Percentiles rank a stretch among this genome's conserved stretches.
phyloP scores from a whole-genome alignment of 2,888 invertebrate genomes.

The Ecliptopera silaceata region DNA sequence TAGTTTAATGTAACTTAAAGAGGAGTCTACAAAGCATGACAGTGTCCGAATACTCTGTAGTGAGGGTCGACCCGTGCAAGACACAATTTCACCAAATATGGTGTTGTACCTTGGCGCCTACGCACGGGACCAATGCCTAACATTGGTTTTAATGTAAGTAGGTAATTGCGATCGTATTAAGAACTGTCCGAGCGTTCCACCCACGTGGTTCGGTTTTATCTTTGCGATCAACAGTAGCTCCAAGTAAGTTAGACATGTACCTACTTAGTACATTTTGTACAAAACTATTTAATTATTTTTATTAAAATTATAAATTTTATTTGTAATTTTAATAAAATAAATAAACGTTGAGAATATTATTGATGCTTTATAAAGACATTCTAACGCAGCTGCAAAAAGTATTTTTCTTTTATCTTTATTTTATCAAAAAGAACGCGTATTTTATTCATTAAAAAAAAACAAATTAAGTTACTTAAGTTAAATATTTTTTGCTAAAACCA shows the following conservation, averaged over 20 bases:
- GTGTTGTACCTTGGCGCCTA: conserved; percentile 71
- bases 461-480: neutral
- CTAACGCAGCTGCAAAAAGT: no score
- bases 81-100: conserved; percentile 71
- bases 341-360: no score
- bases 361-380: no score
- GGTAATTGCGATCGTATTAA: conserved; percentile 76
- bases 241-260: neutral
- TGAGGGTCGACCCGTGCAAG: conserved; percentile 39
- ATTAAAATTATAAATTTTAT: no score
- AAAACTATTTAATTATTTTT: neutral
- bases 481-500: conserved; percentile 19
- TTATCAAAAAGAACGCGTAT: no score
- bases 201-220: conserved; percentile 50
- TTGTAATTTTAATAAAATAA: no score
- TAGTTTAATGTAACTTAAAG: no score
- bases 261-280: neutral
- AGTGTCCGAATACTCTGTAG: neutral
- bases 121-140: conserved; percentile 49
- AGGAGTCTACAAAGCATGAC: neutral
- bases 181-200: conserved; percentile 60
- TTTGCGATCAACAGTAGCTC: conserved; percentile 2
- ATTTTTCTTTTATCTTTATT: no score
- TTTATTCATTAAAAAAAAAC: no score
- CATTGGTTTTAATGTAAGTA: conserved; percentile 67